Conservation (phyloP, 2,113 vertebrate species). For the Girardinichthys multiradiatus region DNA sequence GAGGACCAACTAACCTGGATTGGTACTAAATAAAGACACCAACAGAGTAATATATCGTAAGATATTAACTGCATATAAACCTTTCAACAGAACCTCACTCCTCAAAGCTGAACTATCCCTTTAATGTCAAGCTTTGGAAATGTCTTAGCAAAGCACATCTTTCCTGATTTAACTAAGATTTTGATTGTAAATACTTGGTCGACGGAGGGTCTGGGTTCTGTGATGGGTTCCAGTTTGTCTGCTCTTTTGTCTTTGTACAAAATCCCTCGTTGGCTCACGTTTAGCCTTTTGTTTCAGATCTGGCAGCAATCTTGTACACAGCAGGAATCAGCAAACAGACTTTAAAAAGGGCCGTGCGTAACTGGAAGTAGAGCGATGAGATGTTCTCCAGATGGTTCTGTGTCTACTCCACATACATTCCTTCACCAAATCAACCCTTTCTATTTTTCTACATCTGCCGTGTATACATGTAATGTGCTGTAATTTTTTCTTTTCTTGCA, state of each 20-base stretch:
- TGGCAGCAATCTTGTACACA: slow-evolving; percentile 57
- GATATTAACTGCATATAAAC: neutral
- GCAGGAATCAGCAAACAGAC: slow-evolving; percentile 1
- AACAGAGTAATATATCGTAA: neutral
- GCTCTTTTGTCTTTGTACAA: neutral
- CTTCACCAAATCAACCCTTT: slow-evolving; percentile 50
- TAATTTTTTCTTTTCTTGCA: slow-evolving; percentile 35
- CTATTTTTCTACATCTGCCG: slow-evolving; percentile 73
- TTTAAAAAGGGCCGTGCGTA: slow-evolving; percentile 26
- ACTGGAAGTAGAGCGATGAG: neutral
- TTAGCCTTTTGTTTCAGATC: neutral
- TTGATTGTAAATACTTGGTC: slow-evolving; percentile 65
- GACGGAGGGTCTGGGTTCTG: slow-evolving; percentile 5
- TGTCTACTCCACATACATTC: slow-evolving; percentile 36
- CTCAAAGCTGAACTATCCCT: neutral
- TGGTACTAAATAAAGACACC: neutral
- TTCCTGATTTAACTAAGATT: slow-evolving; percentile 51
- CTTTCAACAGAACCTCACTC: neutral
- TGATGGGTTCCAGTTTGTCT: neutral
- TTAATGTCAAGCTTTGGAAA: slow-evolving; percentile 1
- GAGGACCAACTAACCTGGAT: neutral
- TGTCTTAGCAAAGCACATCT: slow-evolving; percentile 42
- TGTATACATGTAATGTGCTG: slow-evolving; percentile 62
- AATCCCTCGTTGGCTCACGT: neutral
- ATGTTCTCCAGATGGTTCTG: slow-evolving; percentile 9